Evolutionary conservation across 2,113 vertebrate genomes (phyloP), one percentile per base, ranked within the genome.

Genomic region (Columba livia): DNA sequence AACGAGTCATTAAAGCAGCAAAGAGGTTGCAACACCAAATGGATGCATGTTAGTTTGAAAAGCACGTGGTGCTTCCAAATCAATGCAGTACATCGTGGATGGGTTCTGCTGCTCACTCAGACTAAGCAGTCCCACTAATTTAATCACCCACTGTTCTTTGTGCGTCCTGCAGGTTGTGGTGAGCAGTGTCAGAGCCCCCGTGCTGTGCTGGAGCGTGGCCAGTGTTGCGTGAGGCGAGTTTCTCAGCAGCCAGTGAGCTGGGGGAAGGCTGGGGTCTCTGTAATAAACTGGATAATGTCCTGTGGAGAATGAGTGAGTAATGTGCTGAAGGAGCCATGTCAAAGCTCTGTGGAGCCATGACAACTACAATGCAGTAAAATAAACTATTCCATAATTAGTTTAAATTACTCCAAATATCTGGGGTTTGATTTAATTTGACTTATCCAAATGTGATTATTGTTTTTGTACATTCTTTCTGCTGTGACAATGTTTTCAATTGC

Each of bases 201-300:
- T 1, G 16, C n/a, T 6, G 34, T 10, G 1, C 0, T 9, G 31
- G 31, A 57, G 72, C 9, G 5, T 13, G 50, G 64, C n/a, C 34
- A 15, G 1, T 11, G 24, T 1, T 12, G 25, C 3, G 6, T n/a
- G 21, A 6, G 29, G 25, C 0, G 3, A 29, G 15, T 36, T 29
- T 13, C 50, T 14, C 11, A 2, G 61, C 61, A 84, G 67, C 42
- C 8, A 17, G 31, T 1, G 5, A 69, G 57, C 32, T 7, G 42
- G 26, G 50, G 36, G 25, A 44, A 56, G 61, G 67, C 10, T 13
- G 69, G 62, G 44, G 40, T 38, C 26, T 23, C 15, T 6, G 40
- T 10, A 21, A 17, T 5, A 10, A 28, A 18, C 3, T 4, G 11
- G 44, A 17, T 0, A 2, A 14, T 38, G 42, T 6, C n/a, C 16